Percentiles rank a stretch among this genome's conserved stretches.
phyloP scores from a whole-genome alignment of 2,113 vertebrate genomes.

The Archocentrus centrarchus region DNA sequence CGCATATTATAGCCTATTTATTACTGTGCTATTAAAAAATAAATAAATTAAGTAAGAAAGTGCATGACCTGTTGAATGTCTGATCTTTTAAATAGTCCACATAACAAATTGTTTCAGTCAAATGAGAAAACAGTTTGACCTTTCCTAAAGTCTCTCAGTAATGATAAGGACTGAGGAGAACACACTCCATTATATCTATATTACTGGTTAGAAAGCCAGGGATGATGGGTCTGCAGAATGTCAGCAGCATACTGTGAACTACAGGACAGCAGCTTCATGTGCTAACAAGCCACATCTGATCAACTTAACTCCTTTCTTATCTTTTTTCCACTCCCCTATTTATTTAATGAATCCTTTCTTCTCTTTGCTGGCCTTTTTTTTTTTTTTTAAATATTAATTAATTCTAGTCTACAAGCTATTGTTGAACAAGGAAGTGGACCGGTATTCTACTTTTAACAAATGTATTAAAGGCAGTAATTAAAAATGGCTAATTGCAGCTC shows the following conservation, averaged over 20 bases:
- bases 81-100: constrained; percentile 26
- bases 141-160: constrained; percentile 3
- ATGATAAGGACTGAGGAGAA: constrained; percentile 30
- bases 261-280: constrained; percentile 13
- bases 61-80: constrained; percentile 45
- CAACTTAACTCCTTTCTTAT: constrained; percentile 12
- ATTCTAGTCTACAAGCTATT: constrained; percentile 9
- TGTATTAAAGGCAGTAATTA: neutral
- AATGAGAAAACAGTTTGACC: neutral
- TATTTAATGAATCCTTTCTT: neutral
- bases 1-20: constrained; percentile 55
- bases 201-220: neutral
- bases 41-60: constrained; percentile 32
- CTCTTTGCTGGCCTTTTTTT: neutral
- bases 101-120: constrained; percentile 1
- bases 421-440: constrained; percentile 11
- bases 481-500: neutral
- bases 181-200: constrained; percentile 17
- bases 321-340: neutral
- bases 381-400: constrained; percentile 9
- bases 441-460: constrained; percentile 7
- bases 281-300: constrained; percentile 10
- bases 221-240: constrained; percentile 32
- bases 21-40: constrained; percentile 45
- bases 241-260: constrained; percentile 20